Evolutionary conservation across 2,888 invertebrate genomes (phyloP).

Genomic region (Sycophila texana): DNA sequence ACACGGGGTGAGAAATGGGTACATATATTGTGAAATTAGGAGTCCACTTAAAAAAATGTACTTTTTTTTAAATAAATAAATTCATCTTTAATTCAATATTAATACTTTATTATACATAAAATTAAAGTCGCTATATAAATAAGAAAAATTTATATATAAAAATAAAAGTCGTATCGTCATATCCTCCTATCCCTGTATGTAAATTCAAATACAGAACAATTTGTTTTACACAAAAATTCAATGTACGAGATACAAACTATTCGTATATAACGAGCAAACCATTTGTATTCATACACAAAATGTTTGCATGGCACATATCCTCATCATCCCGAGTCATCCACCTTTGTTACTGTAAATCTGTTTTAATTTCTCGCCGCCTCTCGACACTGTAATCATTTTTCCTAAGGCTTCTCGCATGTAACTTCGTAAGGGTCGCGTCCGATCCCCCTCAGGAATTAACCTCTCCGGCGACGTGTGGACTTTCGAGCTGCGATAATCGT

Average conservation of each 20-base stretch:
- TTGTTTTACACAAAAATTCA: too few relatives aligned
- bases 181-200: too few relatives aligned
- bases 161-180: too few relatives aligned
- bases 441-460: neutral
- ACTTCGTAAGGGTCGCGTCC: neutral
- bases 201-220: too few relatives aligned
- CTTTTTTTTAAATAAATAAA: neutral
- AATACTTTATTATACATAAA: neutral
- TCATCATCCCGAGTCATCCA: neutral
- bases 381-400: constrained; percentile 39
- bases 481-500: constrained; percentile 31
- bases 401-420: constrained; percentile 20
- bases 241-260: too few relatives aligned
- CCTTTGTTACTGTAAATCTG: constrained; percentile 24
- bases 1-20: too few relatives aligned
- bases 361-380: constrained; percentile 23
- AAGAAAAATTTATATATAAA: too few relatives aligned
- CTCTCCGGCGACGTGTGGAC: neutral
- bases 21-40: too few relatives aligned
- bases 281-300: too few relatives aligned
- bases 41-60: neutral
- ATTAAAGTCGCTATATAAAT: neutral
- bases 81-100: neutral
- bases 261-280: too few relatives aligned
- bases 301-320: too few relatives aligned